Base-by-base conservation (phyloP, 2,113 vertebrate species). In the Chiloscyllium plagiosum region DNA sequence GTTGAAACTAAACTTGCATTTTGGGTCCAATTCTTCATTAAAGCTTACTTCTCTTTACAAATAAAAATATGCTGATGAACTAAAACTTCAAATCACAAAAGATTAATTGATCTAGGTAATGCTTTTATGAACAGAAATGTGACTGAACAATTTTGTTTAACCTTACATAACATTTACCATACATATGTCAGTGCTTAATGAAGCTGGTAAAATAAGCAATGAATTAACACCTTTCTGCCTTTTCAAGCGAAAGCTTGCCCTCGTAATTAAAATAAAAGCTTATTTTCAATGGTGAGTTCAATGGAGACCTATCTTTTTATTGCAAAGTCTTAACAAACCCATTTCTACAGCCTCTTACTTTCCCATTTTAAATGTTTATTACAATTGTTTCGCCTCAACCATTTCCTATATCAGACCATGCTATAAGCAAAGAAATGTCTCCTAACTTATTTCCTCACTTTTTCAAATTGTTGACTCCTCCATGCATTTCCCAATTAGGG, bases 81-180 rank as follows among this genome's bases (percentile, higher is more conserved):
- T 37, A n/a, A 80, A 80, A 80, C 80, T 42, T 83, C 80, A 83
- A 83, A 83, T 42, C 80, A 83, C 80, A 20, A 83, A 83, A 83
- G 37, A 47, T 47, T 83, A 47, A 83, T 95, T 76, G 76, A 13
- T 0, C n/a, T 17, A 22, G 37, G 26, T 96, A 87, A 95, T 96
- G 95, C 1, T 15, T 93, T 95, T 83, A 29, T 92, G 2, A 0
- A 0, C 72, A 47, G 95, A 20, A 95, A 70, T 85, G 3, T 50
- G 96, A 87, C 6, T 85, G 6, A 83, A 96, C 96, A 95, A 5
- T 94, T 0, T 96, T 66, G 96, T 95, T 90, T 93, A 96, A 96
- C 68, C 80, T 96, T 17, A 19, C 95, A 42, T n/a, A 56, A 96
- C 93, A 96, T 95, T 0, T 0, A n/a, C 19, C 92, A 95, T 95